Percentiles rank a stretch among this genome's conserved stretches.
phyloP scores from a whole-genome alignment of 2,113 vertebrate genomes.

The Uria lomvia region DNA sequence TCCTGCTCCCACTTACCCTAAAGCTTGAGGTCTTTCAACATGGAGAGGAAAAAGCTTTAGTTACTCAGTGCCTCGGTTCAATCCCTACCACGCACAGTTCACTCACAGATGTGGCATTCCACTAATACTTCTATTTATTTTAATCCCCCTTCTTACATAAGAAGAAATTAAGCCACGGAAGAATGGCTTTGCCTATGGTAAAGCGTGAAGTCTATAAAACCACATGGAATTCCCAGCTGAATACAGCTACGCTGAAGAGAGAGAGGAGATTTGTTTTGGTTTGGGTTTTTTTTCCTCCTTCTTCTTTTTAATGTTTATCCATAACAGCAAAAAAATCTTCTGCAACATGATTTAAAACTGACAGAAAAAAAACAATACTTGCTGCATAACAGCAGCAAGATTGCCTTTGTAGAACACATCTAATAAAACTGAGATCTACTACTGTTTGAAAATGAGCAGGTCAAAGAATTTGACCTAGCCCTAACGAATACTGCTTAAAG shows the following conservation, averaged over 20 bases:
- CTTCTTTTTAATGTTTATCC: not conserved
- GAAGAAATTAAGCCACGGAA: not conserved
- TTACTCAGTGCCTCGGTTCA: not conserved
- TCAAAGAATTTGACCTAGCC: constrained; percentile 23
- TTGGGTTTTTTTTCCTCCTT: not conserved
- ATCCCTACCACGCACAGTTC: not conserved
- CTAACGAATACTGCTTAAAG: constrained; percentile 9
- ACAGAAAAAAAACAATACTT: not conserved
- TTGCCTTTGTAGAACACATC: not conserved
- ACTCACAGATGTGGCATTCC: not conserved
- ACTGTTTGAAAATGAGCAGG: constrained; percentile 45
- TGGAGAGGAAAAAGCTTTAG: not conserved
- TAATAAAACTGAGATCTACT: constrained; percentile 51
- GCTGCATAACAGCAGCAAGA: not conserved
- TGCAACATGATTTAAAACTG: not conserved
- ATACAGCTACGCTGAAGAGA: not conserved
- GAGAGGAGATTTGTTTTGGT: not conserved
- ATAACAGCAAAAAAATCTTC: not conserved
- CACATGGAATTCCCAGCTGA: not conserved
- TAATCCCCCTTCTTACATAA: not conserved
- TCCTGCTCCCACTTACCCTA: not conserved
- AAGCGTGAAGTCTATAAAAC: not conserved
- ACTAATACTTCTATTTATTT: not conserved
- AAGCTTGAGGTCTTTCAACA: not conserved
- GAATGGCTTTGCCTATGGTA: not conserved